Conservation (phyloP, 2,888 invertebrate genomes). For the Cryptocephalus moraei region DNA sequence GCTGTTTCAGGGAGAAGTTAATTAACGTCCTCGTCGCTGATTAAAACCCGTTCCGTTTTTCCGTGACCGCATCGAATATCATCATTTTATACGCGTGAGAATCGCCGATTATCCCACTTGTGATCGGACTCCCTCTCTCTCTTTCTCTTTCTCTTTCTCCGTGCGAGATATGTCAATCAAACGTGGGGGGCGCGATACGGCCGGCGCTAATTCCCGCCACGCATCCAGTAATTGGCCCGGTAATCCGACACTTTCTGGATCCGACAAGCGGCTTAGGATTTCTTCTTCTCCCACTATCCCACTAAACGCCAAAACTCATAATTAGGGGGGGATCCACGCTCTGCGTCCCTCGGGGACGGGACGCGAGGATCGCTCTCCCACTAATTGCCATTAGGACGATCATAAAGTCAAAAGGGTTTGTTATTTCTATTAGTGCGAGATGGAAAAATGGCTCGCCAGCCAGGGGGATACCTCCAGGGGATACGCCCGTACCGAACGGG, state of each 20-base stretch:
- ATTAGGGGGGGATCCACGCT: conserved; percentile 22
- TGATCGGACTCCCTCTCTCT: too few species aligned
- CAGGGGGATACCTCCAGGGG: conserved; percentile 1
- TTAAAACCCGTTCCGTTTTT: too few species aligned
- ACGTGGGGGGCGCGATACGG: too few species aligned
- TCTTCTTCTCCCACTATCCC: conserved; percentile 21
- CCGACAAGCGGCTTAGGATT: conserved; percentile 36
- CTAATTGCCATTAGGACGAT: conserved; percentile 30
- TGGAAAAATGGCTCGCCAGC: conserved; percentile 8
- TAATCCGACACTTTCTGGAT: conserved; percentile 34
- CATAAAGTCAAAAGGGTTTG: conserved; percentile 28
- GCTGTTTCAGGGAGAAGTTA: too few species aligned
- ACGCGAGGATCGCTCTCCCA: conserved; percentile 17
- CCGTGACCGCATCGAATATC: too few species aligned
- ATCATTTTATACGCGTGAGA: too few species aligned
- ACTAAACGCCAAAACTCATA: conserved; percentile 25
- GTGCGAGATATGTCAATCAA: too few species aligned
- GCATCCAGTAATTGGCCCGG: conserved; percentile 32
- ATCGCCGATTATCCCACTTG: too few species aligned
- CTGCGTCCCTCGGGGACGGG: conserved; percentile 19
- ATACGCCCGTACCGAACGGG: conserved; percentile 4
- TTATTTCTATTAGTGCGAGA: conserved; percentile 16
- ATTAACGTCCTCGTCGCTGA: too few species aligned
- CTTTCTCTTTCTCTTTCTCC: too few species aligned
- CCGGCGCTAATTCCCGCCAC: too few species aligned